Conservation (phyloP, 2,797 vertebrate species). For the Erpetoichthys calabaricus region DNA sequence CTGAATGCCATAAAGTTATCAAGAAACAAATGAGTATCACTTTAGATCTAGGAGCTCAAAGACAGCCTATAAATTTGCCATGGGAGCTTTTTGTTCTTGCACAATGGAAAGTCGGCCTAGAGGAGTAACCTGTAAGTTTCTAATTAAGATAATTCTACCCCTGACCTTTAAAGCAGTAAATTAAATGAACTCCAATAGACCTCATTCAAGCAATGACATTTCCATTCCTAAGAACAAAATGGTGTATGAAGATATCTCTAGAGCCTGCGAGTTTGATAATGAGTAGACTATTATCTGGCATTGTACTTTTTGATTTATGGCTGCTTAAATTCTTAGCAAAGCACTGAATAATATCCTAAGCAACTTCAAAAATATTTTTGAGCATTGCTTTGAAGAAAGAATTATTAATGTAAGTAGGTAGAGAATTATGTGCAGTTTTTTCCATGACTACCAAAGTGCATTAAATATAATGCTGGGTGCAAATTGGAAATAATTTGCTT, state of each 20-base stretch:
- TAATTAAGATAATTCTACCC: slow-evolving; percentile 14
- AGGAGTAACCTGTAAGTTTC: slow-evolving; percentile 4
- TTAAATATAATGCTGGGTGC: too few species aligned
- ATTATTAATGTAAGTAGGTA: too few species aligned
- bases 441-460: too few species aligned
- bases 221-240: slow-evolving; percentile 2
- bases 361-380: not conserved
- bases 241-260: not conserved
- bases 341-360: not conserved
- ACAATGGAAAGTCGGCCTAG: slow-evolving; percentile 3
- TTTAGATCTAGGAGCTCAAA: slow-evolving; percentile 3
- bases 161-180: slow-evolving; percentile 12
- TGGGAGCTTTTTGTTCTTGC: not conserved
- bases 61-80: not conserved
- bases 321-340: not conserved
- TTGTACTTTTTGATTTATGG: not conserved
- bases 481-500: too few species aligned
- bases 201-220: slow-evolving; percentile 7
- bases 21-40: slow-evolving; percentile 9
- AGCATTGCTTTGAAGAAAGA: too few species aligned
- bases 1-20: slow-evolving; percentile 27
- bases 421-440: too few species aligned
- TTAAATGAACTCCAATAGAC: slow-evolving; percentile 7
- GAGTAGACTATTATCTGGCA: not conserved
- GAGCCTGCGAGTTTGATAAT: not conserved